phyloP scores from a whole-genome alignment of 2,113 vertebrate species.

The Patagioenas fasciata region DNA sequence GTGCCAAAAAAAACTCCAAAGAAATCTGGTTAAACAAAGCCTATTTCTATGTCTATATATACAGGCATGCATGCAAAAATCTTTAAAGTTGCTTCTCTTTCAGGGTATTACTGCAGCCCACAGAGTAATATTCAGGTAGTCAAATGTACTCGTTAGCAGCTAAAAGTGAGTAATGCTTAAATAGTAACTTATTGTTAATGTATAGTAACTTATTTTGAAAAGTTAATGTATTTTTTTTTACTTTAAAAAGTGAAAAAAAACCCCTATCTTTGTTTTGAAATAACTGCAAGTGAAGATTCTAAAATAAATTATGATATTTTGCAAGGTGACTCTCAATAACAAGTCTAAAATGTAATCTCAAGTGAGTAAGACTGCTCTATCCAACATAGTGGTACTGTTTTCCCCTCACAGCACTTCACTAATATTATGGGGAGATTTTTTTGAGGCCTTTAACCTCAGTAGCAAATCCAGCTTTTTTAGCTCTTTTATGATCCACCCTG shows the following conservation, averaged over 20 bases:
- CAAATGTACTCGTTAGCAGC: background rate
- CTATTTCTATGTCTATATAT: rapidly evolving
- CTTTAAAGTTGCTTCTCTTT: background rate
- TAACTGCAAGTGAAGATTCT: background rate
- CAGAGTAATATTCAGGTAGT: background rate
- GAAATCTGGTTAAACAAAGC: background rate
- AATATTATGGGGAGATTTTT: background rate
- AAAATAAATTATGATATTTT: background rate
- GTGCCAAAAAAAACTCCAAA: background rate
- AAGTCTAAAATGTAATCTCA: background rate
- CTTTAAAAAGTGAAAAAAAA: background rate
- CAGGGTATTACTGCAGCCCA: background rate
- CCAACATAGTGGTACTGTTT: background rate
- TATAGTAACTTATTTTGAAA: background rate
- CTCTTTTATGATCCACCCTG: background rate
- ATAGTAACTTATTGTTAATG: background rate
- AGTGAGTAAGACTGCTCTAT: background rate
- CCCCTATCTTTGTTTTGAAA: background rate
- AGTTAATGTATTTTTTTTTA: background rate
- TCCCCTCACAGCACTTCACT: background rate
- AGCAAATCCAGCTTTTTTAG: background rate
- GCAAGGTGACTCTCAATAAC: background rate
- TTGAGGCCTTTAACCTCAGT: background rate
- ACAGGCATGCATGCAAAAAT: background rate
- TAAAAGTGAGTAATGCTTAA: background rate